Conservation (phyloP, 2,113 vertebrate genomes). For the Oreochromis spilurus region DNA sequence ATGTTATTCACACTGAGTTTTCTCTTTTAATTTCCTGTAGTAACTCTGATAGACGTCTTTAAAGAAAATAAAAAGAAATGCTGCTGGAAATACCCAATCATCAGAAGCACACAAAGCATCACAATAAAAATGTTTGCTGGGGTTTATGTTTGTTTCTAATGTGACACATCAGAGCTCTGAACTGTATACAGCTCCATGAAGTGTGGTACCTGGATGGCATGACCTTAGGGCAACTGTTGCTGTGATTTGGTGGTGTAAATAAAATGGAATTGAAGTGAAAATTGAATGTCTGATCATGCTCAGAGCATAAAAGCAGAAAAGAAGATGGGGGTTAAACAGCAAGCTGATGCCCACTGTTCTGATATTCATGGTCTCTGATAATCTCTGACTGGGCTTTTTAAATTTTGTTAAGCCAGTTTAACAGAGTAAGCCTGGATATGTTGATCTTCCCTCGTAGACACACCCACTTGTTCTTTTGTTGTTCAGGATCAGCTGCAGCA, state of each 20-base stretch:
- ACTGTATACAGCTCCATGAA: neutral
- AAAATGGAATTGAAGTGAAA: neutral
- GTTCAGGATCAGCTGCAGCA: conserved; percentile 93
- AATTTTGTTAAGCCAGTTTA: neutral
- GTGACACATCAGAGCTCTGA: neutral
- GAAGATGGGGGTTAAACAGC: neutral
- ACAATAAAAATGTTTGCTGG: neutral
- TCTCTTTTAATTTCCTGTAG: neutral
- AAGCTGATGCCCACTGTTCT: neutral
- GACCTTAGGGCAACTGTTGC: neutral
- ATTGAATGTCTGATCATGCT: neutral
- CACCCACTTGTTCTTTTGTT: neutral
- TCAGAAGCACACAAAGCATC: neutral
- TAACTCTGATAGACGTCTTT: neutral
- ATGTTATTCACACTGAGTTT: neutral
- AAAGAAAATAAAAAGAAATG: neutral
- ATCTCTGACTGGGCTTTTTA: neutral
- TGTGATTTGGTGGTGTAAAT: neutral
- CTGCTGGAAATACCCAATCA: neutral
- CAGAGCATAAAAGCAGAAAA: neutral
- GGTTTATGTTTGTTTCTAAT: neutral
- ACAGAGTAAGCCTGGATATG: neutral
- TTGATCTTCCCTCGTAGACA: neutral
- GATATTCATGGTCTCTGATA: neutral
- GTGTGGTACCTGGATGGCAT: neutral